A percentile compares a stretch with the other conserved stretches of the same genome.
Evolutionary conservation across 2,888 invertebrate genomes (phyloP).

Genomic region (Torymus tubicola): DNA sequence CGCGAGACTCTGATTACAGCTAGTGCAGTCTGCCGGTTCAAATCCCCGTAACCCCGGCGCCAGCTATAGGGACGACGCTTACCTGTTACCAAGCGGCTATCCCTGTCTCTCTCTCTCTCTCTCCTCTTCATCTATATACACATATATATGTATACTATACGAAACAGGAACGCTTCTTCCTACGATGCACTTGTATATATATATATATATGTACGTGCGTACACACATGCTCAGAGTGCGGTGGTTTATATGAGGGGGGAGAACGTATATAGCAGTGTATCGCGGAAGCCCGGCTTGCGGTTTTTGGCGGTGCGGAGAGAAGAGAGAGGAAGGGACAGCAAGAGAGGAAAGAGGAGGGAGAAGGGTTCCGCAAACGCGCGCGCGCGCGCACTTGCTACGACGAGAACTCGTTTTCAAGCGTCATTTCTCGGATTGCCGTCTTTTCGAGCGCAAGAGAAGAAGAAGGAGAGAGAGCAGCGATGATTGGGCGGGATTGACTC

Average conservation of each 20-base stretch:
- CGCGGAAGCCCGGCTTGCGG: slow-evolving; percentile 27
- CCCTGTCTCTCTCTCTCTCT: slow-evolving; percentile 49
- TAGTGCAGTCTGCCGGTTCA: slow-evolving; percentile 72
- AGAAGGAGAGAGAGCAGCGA: too few relatives aligned
- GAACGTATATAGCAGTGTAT: too few relatives aligned
- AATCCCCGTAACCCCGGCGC: slow-evolving; percentile 67
- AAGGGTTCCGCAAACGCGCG: too few relatives aligned
- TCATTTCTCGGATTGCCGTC: slow-evolving; percentile 47
- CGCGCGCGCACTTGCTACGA: too few relatives aligned
- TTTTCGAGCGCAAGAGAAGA: slow-evolving; percentile 37
- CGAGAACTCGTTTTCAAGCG: slow-evolving; percentile 50
- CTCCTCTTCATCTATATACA: slow-evolving; percentile 15
- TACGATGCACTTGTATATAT: too few relatives aligned
- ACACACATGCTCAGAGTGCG: too few relatives aligned
- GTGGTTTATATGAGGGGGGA: too few relatives aligned
- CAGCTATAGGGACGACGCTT: slow-evolving; percentile 59
- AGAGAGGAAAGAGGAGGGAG: too few relatives aligned
- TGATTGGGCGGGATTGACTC: slow-evolving; percentile 16
- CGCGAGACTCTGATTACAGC: slow-evolving; percentile 73
- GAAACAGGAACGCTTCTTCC: too few relatives aligned
- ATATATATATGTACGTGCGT: too few relatives aligned
- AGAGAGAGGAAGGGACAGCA: too few relatives aligned
- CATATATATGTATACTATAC: too few relatives aligned
- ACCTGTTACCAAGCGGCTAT: slow-evolving; percentile 63
- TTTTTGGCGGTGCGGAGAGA: slow-evolving; percentile 20